These are phyloP conservation scores for Strongylocentrotus purpuratus DNA, from an alignment of 35 echinoderm and acorn worm species.

Conservation along the genomic window DNA sequence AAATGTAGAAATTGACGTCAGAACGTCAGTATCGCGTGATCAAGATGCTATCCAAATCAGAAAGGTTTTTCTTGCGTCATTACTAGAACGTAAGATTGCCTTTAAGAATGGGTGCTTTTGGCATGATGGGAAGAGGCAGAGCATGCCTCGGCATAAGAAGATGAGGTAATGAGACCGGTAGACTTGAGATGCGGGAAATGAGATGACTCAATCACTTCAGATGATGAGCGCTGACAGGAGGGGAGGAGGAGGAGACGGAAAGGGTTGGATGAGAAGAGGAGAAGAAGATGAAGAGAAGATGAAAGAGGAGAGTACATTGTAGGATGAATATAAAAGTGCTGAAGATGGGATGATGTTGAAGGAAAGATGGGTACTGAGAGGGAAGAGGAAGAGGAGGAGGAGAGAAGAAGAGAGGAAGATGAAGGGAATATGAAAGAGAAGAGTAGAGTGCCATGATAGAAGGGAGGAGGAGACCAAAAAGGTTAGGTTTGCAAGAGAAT, in stretches of 20 bases:
- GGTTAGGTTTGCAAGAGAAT: too few species aligned
- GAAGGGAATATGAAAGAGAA: too few species aligned
- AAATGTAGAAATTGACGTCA: too few species aligned
- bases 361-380: background rate
- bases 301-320: too few species aligned
- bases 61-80: too few species aligned
- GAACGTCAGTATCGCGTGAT: too few species aligned
- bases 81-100: background rate
- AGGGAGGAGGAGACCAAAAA: background rate
- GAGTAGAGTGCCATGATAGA: too few species aligned
- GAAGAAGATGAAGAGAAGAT: background rate
- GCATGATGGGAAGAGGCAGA: background rate
- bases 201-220: conserved; percentile 3
- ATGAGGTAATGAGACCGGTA: background rate
- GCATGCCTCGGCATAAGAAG: background rate
- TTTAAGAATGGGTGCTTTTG: background rate
- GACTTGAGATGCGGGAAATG: background rate
- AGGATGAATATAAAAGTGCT: too few species aligned
- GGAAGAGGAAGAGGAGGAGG: background rate
- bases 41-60: too few species aligned
- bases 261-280: background rate
- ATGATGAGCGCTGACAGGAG: background rate
- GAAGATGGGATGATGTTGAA: background rate
- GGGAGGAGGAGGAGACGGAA: background rate
- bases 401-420: background rate